Percentiles rank a stretch among this genome's conserved stretches.
phyloP scores from a whole-genome alignment of 1,140 invertebrate species.

The Drosophila kohkoa region DNA sequence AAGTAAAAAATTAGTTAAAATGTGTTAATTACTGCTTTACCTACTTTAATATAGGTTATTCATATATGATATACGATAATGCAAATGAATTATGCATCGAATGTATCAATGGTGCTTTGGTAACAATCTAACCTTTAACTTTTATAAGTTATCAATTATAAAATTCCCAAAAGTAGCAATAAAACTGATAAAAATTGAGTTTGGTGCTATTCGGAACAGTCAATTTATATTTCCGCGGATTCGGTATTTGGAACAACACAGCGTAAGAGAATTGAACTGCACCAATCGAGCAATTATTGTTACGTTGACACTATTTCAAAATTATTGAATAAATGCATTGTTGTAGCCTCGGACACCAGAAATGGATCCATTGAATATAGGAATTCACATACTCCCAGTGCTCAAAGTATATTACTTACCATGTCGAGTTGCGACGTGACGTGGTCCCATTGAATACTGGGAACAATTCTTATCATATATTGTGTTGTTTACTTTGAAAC shows the following conservation, averaged over 20 bases:
- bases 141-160: too few species aligned
- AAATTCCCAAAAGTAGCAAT: neutral
- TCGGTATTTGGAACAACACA: neutral
- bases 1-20: neutral
- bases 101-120: neutral
- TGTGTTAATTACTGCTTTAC: neutral
- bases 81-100: neutral
- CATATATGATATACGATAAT: neutral
- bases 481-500: constrained; percentile 33
- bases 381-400: constrained; percentile 10
- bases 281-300: neutral
- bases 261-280: neutral
- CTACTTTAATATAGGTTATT: neutral
- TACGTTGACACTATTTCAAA: neutral
- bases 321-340: constrained; percentile 9
- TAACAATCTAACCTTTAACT: too few species aligned
- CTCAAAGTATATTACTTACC: neutral
- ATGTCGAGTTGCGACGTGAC: neutral
- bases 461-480: constrained; percentile 29
- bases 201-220: neutral
- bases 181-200: neutral
- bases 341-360: neutral
- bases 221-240: neutral
- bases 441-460: constrained; percentile 6
- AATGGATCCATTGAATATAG: constrained; percentile 13